These are phyloP conservation scores for Pterocles gutturalis DNA, from an alignment of 2,113 vertebrate genomes.

Conservation along the genomic window DNA sequence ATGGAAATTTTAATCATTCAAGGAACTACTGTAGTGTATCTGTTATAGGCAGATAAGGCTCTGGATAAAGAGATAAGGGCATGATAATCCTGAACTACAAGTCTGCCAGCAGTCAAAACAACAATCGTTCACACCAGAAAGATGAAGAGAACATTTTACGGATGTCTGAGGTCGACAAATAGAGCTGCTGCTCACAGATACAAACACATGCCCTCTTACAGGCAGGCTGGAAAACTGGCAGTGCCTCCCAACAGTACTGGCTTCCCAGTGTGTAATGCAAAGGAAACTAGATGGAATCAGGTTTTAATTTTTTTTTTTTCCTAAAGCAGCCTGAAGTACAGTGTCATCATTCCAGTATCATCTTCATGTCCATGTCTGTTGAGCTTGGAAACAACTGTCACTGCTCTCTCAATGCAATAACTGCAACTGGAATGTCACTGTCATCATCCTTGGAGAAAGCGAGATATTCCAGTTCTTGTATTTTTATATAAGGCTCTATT, in stretches of 20 bases:
- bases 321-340: not conserved
- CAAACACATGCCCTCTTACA: not conserved
- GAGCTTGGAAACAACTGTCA: not conserved
- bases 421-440: not conserved
- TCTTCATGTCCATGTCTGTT: not conserved
- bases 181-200: not conserved
- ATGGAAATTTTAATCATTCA: not conserved
- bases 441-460: not conserved
- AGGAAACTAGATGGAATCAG: not conserved
- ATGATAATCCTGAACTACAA: slow-evolving; percentile 34
- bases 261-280: not conserved
- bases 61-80: slow-evolving; percentile 51
- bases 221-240: slow-evolving; percentile 17
- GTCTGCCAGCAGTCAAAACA: slow-evolving; percentile 48
- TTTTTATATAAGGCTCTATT: not conserved
- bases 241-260: not conserved
- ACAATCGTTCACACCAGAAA: not conserved
- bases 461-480: not conserved
- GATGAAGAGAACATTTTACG: not conserved
- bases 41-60: not conserved
- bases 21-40: not conserved
- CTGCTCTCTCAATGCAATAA: not conserved
- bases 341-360: not conserved
- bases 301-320: not conserved
- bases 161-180: not conserved